These are phyloP conservation scores for Ectemnius cavifrons DNA, from an alignment of 2,888 invertebrate genomes.

Conservation along the genomic window DNA sequence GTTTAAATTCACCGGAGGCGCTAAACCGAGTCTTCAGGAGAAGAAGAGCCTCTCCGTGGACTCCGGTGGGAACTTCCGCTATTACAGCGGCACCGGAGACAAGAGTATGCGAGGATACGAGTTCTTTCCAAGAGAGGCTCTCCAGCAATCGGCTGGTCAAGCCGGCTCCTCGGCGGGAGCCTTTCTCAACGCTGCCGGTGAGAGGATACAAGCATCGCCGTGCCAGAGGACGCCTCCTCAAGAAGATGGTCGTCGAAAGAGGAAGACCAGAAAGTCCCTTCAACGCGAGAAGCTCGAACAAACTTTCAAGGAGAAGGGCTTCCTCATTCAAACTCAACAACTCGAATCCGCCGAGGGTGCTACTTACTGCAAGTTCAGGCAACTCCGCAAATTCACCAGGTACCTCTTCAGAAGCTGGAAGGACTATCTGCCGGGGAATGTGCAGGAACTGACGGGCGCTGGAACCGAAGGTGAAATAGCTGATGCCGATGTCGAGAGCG, in stretches of 20 bases:
- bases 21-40: constrained; percentile 92
- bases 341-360: constrained; percentile 95
- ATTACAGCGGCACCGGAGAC: constrained; percentile 91
- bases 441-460: constrained; percentile 74
- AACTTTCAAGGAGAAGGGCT: constrained; percentile 95
- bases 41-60: constrained; percentile 96
- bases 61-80: constrained; percentile 92
- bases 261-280: constrained; percentile 89
- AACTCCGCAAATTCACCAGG: constrained; percentile 92
- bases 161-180: constrained; percentile 79
- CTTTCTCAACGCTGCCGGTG: constrained; percentile 79
- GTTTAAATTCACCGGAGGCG: constrained; percentile 95
- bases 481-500: constrained; percentile 63
- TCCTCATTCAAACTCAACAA: constrained; percentile 95
- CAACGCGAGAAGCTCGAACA: constrained; percentile 93
- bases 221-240: constrained; percentile 58
- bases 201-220: constrained; percentile 76
- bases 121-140: constrained; percentile 86
- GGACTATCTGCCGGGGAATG: constrained; percentile 91
- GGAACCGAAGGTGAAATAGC: constrained; percentile 57
- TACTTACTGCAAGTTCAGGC: constrained; percentile 95
- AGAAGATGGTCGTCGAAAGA: constrained; percentile 80
- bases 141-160: constrained; percentile 80
- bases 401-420: constrained; percentile 96
- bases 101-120: constrained; percentile 89